Evolutionary conservation across 2,113 vertebrate genomes (phyloP).

Genomic region (Sceloporus undulatus): DNA sequence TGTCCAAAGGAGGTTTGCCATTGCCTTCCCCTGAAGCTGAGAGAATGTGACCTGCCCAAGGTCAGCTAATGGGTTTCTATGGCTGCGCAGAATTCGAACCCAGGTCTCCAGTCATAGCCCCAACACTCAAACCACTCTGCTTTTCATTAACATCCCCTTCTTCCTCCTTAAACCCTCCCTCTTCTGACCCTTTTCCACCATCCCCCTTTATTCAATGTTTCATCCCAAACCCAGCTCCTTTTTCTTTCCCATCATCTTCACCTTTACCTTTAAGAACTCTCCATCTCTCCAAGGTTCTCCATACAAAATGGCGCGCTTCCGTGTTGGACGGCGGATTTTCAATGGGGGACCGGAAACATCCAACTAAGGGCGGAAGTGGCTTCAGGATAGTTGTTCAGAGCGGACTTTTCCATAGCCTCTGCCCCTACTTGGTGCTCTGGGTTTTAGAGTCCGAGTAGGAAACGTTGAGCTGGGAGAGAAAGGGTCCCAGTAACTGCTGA

Average conservation of each 20-base stretch:
- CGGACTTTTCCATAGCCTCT: neutral
- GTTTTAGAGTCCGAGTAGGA: constrained; percentile 13
- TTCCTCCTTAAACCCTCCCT: too few relatives aligned
- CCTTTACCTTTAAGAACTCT: neutral
- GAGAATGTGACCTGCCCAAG: too few relatives aligned
- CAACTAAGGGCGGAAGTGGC: constrained; percentile 1
- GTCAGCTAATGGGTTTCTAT: too few relatives aligned
- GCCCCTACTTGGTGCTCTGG: neutral
- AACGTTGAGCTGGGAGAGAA: neutral
- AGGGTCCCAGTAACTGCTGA: neutral
- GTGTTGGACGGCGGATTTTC: too few relatives aligned
- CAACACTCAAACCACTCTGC: neutral
- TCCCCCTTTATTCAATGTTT: neutral
- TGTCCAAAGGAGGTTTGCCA: too few relatives aligned
- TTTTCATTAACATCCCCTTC: neutral
- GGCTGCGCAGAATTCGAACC: too few relatives aligned
- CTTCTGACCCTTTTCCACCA: too few relatives aligned
- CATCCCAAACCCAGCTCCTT: too few relatives aligned
- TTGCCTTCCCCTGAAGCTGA: too few relatives aligned
- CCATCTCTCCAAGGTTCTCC: neutral
- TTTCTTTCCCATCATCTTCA: neutral
- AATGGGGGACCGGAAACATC: rapidly evolving
- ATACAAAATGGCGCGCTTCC: neutral
- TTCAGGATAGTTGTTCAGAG: neutral
- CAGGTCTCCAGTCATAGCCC: too few relatives aligned